A percentile compares a stretch with the other conserved stretches of the same genome.
phyloP scores from a whole-genome alignment of 2,113 vertebrate genomes.

The Spermophilus dauricus region DNA sequence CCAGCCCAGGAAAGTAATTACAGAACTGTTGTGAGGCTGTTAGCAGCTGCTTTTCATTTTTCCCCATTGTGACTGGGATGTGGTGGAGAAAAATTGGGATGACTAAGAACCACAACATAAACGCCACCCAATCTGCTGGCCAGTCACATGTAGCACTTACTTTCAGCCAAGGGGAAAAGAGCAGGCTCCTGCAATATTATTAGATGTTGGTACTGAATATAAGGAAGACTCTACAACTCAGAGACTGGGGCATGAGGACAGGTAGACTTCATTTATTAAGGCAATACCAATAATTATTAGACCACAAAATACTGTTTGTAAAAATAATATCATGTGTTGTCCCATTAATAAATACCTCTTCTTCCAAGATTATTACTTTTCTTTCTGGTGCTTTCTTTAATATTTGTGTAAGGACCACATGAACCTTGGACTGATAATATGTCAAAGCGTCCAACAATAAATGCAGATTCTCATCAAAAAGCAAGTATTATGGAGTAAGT shows the following conservation, averaged over 20 bases:
- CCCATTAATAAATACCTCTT: background rate
- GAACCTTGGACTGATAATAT: background rate
- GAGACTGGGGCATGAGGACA: background rate
- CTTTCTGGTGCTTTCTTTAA: background rate
- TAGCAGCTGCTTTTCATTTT: slow-evolving; percentile 85
- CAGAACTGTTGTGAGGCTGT: slow-evolving; percentile 84
- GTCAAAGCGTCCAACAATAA: slow-evolving; percentile 33
- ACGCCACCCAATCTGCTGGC: slow-evolving; percentile 75
- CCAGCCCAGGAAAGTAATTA: slow-evolving; percentile 86
- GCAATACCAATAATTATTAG: slow-evolving; percentile 37
- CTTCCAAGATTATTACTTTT: slow-evolving; percentile 24
- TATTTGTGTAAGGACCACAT: background rate
- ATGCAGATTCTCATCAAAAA: slow-evolving; percentile 34
- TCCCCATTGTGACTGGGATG: slow-evolving; percentile 80
- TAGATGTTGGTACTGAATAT: slow-evolving; percentile 23
- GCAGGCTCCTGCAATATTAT: slow-evolving; percentile 26
- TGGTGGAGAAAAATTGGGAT: slow-evolving; percentile 83
- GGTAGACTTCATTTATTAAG: slow-evolving; percentile 27
- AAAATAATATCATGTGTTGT: slow-evolving; percentile 42
- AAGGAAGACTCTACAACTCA: slow-evolving; percentile 11
- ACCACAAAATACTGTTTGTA: slow-evolving; percentile 39
- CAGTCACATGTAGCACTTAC: slow-evolving; percentile 69
- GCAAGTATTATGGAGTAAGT: background rate
- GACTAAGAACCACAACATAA: slow-evolving; percentile 83
- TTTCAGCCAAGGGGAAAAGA: slow-evolving; percentile 48